Base-by-base conservation (phyloP, 2,797 vertebrate genomes). In the Molossus alvarezi region DNA sequence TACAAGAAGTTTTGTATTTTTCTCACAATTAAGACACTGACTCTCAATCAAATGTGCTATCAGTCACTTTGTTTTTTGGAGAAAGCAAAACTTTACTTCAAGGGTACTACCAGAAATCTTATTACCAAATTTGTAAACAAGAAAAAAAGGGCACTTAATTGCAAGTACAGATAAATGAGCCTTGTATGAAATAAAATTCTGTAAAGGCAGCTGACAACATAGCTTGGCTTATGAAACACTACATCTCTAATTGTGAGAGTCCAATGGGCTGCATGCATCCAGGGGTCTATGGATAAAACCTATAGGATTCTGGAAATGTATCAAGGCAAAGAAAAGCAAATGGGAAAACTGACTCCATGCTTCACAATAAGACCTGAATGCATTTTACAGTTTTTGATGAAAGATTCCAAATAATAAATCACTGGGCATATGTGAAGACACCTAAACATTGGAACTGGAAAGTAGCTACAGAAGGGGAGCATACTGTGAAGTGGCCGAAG, bases 321-420 rank as follows among this genome's bases (percentile, higher is more conserved):
- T 76, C 48, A 90, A 77, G 33, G 33, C 27, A 11, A 67, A 85
- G 20, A 76, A 90, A 88, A 37, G 17, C 27, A 67, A 94, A 62
- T 33, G 41, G 76, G 33, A 95, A 51, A 88, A 88, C 10, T 71
- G 45, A 90, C 6, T 88, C 17, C 10, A 76, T 55, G 45, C 9
- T 88, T 25, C 77, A 57, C 53, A 91, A 91, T 41, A 90, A 95
- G 55, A 95, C 45, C 41, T 75, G 37, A 85, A 45, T 64, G 76
- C 6, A 41, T 69, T 72, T 90, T 79, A 62, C 45, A 33, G 20
- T 72, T 90, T 81, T 41, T 69, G 33, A 88, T 55, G 18, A 95
- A 91, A 64, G 18, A 29, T 1, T 86, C n/a, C 41, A 65, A 80
- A 18, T 64, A 89, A 76, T 48, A 60, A 83, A 45, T 62, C 10